Conservation (phyloP, 2,113 vertebrate species). For the Campylomormyrus numenius region DNA sequence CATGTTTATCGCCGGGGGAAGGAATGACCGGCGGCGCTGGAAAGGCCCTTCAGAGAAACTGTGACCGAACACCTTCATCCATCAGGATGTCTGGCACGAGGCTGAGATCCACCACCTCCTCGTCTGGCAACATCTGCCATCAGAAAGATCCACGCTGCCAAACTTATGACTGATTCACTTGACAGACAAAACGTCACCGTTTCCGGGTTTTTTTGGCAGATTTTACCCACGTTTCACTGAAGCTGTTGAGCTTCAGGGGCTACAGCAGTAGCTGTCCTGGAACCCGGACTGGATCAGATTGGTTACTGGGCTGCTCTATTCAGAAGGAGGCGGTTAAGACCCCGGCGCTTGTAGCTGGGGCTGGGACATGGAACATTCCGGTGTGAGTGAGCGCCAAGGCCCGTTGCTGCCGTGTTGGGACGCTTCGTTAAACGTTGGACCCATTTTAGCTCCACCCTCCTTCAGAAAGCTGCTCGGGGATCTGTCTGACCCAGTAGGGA, state of each 20-base stretch:
- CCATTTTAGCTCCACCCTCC: neutral
- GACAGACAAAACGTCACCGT: neutral
- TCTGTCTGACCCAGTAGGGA: neutral
- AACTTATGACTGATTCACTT: neutral
- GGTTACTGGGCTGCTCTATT: neutral
- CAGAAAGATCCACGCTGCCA: neutral
- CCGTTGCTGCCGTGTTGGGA: neutral
- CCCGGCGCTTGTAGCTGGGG: neutral
- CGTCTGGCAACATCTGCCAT: neutral
- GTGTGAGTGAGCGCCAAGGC: neutral
- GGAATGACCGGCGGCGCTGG: slow-evolving; percentile 25
- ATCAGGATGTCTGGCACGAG: neutral
- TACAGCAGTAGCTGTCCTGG: neutral
- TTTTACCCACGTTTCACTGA: neutral
- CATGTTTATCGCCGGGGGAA: slow-evolving; percentile 33
- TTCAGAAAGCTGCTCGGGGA: neutral
- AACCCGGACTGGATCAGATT: neutral
- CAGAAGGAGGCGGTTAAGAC: neutral
- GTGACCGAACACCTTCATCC: neutral
- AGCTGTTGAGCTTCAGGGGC: neutral
- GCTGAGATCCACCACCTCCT: neutral
- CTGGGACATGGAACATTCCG: neutral
- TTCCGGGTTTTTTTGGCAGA: neutral
- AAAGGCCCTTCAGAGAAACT: slow-evolving; percentile 37
- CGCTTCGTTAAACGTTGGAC: neutral